These are phyloP conservation scores for Macrocentrus cingulum DNA, from an alignment of 1,140 invertebrate species.

Conservation along the genomic window DNA sequence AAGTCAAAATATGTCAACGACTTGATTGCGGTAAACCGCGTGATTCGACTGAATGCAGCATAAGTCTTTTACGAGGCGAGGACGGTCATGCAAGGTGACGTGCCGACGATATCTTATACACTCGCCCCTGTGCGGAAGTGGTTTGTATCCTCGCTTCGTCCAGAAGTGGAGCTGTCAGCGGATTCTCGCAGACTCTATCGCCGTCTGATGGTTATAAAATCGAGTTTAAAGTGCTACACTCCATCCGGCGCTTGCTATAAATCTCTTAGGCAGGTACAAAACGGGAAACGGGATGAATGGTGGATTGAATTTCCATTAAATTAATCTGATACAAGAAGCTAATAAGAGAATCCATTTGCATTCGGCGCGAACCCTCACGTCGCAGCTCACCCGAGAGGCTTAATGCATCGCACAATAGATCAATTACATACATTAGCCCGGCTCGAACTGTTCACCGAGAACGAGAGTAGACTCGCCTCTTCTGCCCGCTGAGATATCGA, in stretches of 20 bases:
- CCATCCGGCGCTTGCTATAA: too few relatives aligned
- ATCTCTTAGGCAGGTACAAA: not conserved
- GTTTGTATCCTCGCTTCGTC: not conserved
- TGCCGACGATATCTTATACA: conserved; percentile 41
- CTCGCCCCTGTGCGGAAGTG: conserved; percentile 17
- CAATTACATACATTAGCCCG: conserved; percentile 55
- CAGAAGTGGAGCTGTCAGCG: too few relatives aligned
- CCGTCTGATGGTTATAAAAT: not conserved
- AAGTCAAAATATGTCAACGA: conserved; percentile 57
- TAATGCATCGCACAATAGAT: conserved; percentile 57
- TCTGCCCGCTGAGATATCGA: conserved; percentile 38
- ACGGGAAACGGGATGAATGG: conserved; percentile 22
- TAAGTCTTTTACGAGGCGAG: not conserved
- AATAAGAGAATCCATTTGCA: conserved; percentile 37
- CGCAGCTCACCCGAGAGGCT: conserved; percentile 29
- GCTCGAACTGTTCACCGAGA: conserved; percentile 1
- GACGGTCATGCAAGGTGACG: conserved; percentile 43
- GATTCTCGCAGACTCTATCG: not conserved
- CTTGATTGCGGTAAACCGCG: conserved; percentile 51
- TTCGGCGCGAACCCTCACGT: conserved; percentile 10
- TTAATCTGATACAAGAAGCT: conserved; percentile 44
- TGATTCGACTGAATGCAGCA: conserved; percentile 25
- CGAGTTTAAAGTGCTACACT: not conserved
- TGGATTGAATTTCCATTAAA: conserved; percentile 36
- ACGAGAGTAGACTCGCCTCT: too few relatives aligned